Percentiles rank a stretch among this genome's conserved stretches.
phyloP scores from a whole-genome alignment of 1,140 invertebrate genomes.

The Conus ventricosus region DNA sequence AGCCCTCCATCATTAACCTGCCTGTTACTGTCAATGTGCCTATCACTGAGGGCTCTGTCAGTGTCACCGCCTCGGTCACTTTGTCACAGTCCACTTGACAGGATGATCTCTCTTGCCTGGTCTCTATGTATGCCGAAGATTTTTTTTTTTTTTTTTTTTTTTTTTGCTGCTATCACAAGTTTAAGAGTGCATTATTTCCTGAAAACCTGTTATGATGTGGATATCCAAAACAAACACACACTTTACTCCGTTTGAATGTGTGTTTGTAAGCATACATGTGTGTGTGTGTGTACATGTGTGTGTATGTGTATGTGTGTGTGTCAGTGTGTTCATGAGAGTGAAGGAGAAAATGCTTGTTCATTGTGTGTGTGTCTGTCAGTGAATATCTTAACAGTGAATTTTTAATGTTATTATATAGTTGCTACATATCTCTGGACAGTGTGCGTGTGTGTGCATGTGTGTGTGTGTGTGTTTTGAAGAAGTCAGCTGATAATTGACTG shows the following conservation, averaged over 20 bases:
- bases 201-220: not conserved
- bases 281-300: too few relatives aligned
- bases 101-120: too few relatives aligned
- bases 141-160: not conserved
- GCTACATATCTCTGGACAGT: not conserved
- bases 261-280: too few relatives aligned
- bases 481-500: too few relatives aligned
- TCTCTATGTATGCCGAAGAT: too few relatives aligned
- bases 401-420: not conserved
- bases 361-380: not conserved
- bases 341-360: not conserved
- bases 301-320: too few relatives aligned
- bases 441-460: not conserved
- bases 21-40: conserved; percentile 29
- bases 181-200: not conserved
- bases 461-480: not conserved
- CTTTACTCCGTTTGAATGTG: not conserved
- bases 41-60: conserved; percentile 3
- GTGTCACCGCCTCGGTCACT: conserved; percentile 13
- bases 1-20: conserved; percentile 28
- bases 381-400: not conserved
- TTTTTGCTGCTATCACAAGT: not conserved
- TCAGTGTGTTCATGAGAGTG: not conserved
- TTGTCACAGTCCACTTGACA: not conserved
- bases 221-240: not conserved